Conservation (phyloP, 2,113 vertebrate species). For the Vanacampus margaritifer region DNA sequence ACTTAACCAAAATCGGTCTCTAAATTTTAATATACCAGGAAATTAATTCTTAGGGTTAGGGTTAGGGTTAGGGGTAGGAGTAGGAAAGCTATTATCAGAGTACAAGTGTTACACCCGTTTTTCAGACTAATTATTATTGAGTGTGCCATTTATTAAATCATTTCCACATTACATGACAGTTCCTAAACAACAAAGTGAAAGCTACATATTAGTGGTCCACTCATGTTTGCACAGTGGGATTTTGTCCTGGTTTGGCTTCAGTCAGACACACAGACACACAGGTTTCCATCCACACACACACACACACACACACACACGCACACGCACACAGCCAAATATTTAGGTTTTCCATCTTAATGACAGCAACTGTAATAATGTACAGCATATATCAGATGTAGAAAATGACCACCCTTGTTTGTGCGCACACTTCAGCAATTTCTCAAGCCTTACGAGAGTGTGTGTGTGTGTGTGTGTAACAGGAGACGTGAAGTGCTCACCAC, state of each 20-base stretch:
- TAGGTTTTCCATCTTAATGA: neutral
- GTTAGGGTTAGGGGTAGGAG: no score
- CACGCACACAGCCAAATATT: neutral
- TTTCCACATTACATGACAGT: neutral
- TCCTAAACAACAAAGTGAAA: neutral
- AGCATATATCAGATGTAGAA: neutral
- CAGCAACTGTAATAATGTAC: neutral
- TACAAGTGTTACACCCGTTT: neutral
- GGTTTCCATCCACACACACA: neutral
- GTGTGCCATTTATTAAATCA: neutral
- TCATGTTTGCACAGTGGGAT: constrained; percentile 8
- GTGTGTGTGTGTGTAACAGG: constrained; percentile 42
- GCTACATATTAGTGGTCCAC: constrained; percentile 21
- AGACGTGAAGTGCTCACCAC: constrained; percentile 53
- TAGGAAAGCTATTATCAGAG: neutral
- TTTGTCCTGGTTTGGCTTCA: constrained; percentile 21
- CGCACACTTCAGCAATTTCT: constrained; percentile 31
- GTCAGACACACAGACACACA: constrained; percentile 8
- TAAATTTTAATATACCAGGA: no score
- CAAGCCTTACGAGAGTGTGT: constrained; percentile 20
- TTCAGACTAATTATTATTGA: neutral
- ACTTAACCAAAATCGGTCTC: no score
- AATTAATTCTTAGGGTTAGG: no score
- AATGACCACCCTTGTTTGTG: constrained; percentile 3
- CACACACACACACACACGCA: no score